These are phyloP conservation scores for Dinomys branickii DNA, from an alignment of 2,113 vertebrate species.

Conservation along the genomic window DNA sequence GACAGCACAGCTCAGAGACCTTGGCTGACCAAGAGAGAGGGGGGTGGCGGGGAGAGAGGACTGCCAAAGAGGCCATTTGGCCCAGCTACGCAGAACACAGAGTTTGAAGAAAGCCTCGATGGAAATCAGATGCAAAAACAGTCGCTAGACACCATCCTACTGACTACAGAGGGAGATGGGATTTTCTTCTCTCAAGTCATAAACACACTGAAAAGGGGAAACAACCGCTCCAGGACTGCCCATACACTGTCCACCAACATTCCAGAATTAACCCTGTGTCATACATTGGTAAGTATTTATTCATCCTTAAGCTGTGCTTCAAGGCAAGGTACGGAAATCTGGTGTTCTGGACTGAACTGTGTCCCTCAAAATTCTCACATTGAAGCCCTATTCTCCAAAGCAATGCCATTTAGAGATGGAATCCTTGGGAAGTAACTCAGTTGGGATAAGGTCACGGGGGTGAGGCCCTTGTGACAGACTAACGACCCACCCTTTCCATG, in stretches of 20 bases:
- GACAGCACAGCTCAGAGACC: not conserved
- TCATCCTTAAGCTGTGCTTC: not conserved
- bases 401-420: not conserved
- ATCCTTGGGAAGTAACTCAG: not conserved
- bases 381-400: not conserved
- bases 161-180: not conserved
- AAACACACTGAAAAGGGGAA: not conserved
- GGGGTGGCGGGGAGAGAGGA: not conserved
- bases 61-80: not conserved
- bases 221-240: not conserved
- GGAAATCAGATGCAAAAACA: constrained; percentile 13
- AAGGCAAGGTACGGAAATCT: not conserved
- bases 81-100: not conserved
- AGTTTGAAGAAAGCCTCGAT: constrained; percentile 30
- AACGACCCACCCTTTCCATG: not conserved
- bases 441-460: not conserved
- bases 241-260: not conserved
- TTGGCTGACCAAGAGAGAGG: not conserved
- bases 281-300: not conserved
- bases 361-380: not conserved
- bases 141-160: not conserved
- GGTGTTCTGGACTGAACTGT: not conserved
- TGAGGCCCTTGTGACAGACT: not conserved
- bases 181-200: not conserved
- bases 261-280: not conserved